A percentile compares a stretch with the other conserved stretches of the same genome.
Conservation (phyloP, 2,888 invertebrate genomes). For the Hirtodrosophila histrioides region DNA sequence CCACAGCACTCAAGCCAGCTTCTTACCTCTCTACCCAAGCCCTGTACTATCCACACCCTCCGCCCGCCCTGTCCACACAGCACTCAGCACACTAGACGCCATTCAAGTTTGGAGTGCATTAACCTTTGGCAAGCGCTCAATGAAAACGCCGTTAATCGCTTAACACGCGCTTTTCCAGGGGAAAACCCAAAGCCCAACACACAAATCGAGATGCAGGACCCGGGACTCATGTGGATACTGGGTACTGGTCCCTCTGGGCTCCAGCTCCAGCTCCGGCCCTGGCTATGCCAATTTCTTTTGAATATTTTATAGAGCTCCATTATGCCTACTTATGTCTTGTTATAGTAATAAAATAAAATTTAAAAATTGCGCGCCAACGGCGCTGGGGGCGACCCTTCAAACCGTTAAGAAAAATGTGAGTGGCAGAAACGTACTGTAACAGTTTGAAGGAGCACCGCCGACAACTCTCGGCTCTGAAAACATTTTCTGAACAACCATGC, state of each 20-base stretch:
- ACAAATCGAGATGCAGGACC: slow-evolving; percentile 15
- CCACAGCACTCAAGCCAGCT: slow-evolving; percentile 18
- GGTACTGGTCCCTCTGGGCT: background rate
- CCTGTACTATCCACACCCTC: too few relatives aligned
- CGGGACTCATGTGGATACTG: slow-evolving; percentile 29
- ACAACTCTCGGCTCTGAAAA: slow-evolving; percentile 47
- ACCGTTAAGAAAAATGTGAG: slow-evolving; percentile 68
- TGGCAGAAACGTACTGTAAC: slow-evolving; percentile 22
- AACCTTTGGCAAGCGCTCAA: slow-evolving; percentile 59
- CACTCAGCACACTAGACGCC: slow-evolving; percentile 27
- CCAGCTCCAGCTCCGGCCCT: slow-evolving; percentile 39
- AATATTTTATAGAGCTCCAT: slow-evolving; percentile 81
- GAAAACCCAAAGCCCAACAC: slow-evolving; percentile 5
- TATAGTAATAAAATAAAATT: slow-evolving; percentile 82
- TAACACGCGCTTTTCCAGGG: slow-evolving; percentile 53
- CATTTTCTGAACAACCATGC: slow-evolving; percentile 48
- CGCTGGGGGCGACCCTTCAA: slow-evolving; percentile 36
- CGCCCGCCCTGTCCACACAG: too few relatives aligned
- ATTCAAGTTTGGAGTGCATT: slow-evolving; percentile 68
- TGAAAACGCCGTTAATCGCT: slow-evolving; percentile 68
- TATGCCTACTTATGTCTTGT: slow-evolving; percentile 83
- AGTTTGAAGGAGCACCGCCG: slow-evolving; percentile 36
- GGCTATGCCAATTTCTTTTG: slow-evolving; percentile 80
- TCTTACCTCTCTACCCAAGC: background rate
- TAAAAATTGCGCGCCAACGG: slow-evolving; percentile 59